These are phyloP conservation scores for Brachionus angularis DNA, from an alignment of 1,140 invertebrate species.

Conservation along the genomic window DNA sequence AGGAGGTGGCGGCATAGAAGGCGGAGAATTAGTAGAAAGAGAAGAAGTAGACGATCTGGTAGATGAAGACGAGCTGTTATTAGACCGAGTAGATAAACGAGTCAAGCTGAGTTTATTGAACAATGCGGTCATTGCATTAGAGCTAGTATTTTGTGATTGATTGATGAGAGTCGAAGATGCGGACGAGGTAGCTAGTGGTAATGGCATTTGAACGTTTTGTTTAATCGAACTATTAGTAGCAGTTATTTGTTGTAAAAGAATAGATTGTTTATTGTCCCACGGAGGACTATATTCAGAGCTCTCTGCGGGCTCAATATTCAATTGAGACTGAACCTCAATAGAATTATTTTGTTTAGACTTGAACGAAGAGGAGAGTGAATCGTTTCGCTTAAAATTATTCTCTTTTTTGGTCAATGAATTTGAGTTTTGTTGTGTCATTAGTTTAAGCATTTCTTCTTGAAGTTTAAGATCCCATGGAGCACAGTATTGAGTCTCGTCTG, in stretches of 20 bases:
- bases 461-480: slow-evolving; percentile 40
- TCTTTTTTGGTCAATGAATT: background rate
- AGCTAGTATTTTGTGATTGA: background rate
- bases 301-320: background rate
- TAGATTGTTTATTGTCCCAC: slow-evolving; percentile 13
- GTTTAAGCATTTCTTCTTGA: slow-evolving; percentile 30
- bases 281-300: slow-evolving; percentile 24
- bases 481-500: slow-evolving; percentile 42
- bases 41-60: slow-evolving; percentile 39
- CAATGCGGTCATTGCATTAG: background rate
- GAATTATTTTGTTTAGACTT: background rate
- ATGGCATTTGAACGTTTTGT: background rate
- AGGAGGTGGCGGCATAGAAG: slow-evolving; percentile 25
- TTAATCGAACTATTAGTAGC: background rate
- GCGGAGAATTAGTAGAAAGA: slow-evolving; percentile 32
- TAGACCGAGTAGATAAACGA: slow-evolving; percentile 3
- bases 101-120: slow-evolving; percentile 16
- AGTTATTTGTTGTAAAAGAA: slow-evolving; percentile 3
- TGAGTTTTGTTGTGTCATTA: slow-evolving; percentile 22
- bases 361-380: background rate
- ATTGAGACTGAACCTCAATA: background rate
- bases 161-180: slow-evolving; percentile 13
- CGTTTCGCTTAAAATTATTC: background rate
- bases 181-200: background rate
- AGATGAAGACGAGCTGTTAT: slow-evolving; percentile 13